Percentiles rank a stretch among this genome's conserved stretches.
Conservation (phyloP, 37 sponge, comb jelly and placozoan species). For the Halichondria panicea region DNA sequence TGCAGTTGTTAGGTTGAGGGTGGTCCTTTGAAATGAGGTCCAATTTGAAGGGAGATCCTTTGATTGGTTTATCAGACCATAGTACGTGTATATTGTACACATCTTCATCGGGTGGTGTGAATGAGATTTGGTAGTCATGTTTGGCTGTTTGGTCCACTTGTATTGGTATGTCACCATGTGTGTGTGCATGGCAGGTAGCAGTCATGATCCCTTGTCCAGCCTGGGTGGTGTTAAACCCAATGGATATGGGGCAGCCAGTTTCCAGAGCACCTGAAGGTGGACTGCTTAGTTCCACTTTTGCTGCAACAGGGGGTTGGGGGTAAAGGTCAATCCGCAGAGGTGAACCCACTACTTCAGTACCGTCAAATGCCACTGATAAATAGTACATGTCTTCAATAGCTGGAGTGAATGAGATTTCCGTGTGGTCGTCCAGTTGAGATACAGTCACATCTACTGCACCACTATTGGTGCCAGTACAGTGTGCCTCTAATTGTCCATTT, state of each 20-base stretch:
- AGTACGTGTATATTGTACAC: constrained; percentile 38
- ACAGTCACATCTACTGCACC: constrained; percentile 17
- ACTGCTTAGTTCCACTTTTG: not conserved
- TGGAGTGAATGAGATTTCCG: constrained; percentile 29
- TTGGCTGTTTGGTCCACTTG: not conserved
- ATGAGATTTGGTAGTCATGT: constrained; percentile 9
- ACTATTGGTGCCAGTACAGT: constrained; percentile 11
- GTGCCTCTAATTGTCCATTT: constrained; percentile 33
- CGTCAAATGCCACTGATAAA: constrained; percentile 28
- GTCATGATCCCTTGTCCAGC: constrained; percentile 53
- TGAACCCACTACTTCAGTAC: constrained; percentile 36
- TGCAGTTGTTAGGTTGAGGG: constrained; percentile 17
- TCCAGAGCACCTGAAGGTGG: constrained; percentile 14
- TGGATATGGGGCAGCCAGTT: constrained; percentile 4
- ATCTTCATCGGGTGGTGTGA: constrained; percentile 50
- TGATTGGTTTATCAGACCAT: constrained; percentile 33
- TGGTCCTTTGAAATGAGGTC: constrained; percentile 34
- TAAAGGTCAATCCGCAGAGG: constrained; percentile 34
- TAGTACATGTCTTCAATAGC: constrained; percentile 41
- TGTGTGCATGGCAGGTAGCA: constrained; percentile 45
- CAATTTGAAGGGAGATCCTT: constrained; percentile 70
- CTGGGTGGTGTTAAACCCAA: constrained; percentile 30
- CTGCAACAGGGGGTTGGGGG: constrained; percentile 30
- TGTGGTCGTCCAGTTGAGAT: not conserved
- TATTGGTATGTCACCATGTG: constrained; percentile 36